A percentile compares a stretch with the other conserved stretches of the same genome.
phyloP scores from a whole-genome alignment of 2,113 vertebrate genomes.

The Cephalopholis sonnerati region DNA sequence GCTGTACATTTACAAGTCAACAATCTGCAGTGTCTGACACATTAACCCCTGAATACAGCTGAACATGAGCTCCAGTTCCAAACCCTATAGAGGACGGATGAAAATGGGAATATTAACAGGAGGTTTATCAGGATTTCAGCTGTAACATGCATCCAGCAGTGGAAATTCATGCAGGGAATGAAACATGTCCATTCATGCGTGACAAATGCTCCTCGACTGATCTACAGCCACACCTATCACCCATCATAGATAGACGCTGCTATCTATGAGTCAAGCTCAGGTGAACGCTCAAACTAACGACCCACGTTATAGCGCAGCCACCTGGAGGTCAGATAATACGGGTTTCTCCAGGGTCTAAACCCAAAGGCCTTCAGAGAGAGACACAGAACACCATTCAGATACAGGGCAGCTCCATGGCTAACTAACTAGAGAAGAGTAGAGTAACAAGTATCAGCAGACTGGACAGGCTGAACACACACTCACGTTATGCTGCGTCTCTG shows the following conservation, averaged over 20 bases:
- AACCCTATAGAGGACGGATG: neutral
- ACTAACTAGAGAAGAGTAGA: neutral
- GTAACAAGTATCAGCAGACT: neutral
- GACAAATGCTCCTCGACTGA: neutral
- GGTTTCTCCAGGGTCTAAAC: constrained; percentile 71
- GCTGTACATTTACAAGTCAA: neutral
- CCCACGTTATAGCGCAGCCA: constrained; percentile 83
- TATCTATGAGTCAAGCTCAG: constrained; percentile 66
- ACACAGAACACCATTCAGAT: constrained; percentile 55
- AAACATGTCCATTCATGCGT: neutral
- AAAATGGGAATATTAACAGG: neutral
- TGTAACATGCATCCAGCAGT: neutral
- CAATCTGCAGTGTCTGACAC: neutral
- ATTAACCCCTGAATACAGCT: neutral
- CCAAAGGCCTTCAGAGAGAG: constrained; percentile 69
- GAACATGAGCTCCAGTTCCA: neutral
- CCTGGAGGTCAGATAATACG: constrained; percentile 79
- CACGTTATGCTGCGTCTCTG: constrained; percentile 81
- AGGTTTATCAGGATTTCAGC: neutral
- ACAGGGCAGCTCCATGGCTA: neutral
- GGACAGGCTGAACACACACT: constrained; percentile 41
- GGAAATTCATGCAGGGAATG: neutral
- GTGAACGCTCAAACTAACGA: constrained; percentile 54
- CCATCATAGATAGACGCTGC: constrained; percentile 65
- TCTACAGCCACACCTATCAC: constrained; percentile 40